phyloP scores from a whole-genome alignment of 2,797 vertebrate genomes.

The Lates japonicus region DNA sequence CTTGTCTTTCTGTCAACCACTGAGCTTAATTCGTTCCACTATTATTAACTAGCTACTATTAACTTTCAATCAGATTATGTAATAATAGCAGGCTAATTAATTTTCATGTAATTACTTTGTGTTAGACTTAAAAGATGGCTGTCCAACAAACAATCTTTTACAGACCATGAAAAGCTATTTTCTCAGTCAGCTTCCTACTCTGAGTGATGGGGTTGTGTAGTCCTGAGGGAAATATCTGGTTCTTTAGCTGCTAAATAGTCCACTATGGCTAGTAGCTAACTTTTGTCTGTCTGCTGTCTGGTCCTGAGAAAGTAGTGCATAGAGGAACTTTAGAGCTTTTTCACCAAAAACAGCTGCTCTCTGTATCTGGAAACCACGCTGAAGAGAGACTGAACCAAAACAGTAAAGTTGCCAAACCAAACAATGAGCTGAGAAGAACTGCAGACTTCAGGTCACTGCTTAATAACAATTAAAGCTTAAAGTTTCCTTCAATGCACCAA shows the following conservation, averaged over 20 bases:
- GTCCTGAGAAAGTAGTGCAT: neutral
- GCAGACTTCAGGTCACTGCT: neutral
- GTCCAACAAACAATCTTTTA: slow-evolving; percentile 33
- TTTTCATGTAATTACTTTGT: slow-evolving; percentile 42
- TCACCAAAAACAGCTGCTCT: neutral
- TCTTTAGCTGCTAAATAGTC: neutral
- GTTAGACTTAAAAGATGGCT: slow-evolving; percentile 27
- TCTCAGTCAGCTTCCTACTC: neutral
- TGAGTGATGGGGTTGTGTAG: neutral
- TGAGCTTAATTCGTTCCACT: neutral
- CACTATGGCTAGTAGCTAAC: neutral
- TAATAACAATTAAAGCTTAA: no score
- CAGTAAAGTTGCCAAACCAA: neutral
- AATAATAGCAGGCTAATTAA: slow-evolving; percentile 4
- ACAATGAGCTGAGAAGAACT: neutral
- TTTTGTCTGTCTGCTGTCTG: neutral
- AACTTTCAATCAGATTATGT: slow-evolving; percentile 17
- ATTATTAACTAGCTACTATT: neutral
- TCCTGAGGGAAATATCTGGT: slow-evolving; percentile 10
- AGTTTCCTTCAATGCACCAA: neutral
- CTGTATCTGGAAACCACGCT: neutral
- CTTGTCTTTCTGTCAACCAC: neutral
- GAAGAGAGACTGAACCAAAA: slow-evolving; percentile 2
- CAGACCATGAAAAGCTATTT: slow-evolving; percentile 25
- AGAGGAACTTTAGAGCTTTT: neutral